A percentile compares a stretch with the other conserved stretches of the same genome.
phyloP scores from a whole-genome alignment of 2,113 vertebrate genomes.

The Crypturellus undulatus region DNA sequence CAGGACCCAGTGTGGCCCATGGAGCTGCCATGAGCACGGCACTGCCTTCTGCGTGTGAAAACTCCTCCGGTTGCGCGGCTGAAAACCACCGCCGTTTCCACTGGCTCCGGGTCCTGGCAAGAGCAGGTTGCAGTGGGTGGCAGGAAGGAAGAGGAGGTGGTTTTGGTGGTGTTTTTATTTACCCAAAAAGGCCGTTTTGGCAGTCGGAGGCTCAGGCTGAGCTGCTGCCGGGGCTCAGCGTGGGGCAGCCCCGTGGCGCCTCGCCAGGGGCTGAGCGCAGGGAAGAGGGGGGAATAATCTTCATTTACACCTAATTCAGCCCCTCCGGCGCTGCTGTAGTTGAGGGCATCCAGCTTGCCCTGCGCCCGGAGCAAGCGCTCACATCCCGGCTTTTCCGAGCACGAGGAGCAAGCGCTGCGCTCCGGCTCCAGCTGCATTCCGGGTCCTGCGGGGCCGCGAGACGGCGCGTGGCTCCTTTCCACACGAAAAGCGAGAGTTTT shows the following conservation, averaged over 20 bases:
- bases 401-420: too few relatives aligned
- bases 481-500: background rate
- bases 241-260: background rate
- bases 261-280: accelerated
- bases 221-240: background rate
- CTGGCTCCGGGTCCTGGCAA: background rate
- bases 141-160: background rate
- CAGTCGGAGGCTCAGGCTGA: background rate
- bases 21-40: accelerated
- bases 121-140: background rate
- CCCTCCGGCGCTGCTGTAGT: too few relatives aligned
- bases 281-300: too few relatives aligned
- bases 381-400: too few relatives aligned
- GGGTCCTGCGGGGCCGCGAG: background rate
- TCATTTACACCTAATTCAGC: background rate
- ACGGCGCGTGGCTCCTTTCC: too few relatives aligned
- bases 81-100: accelerated
- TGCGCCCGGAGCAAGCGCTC: too few relatives aligned
- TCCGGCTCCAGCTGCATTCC: background rate
- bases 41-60: background rate
- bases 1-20: accelerated
- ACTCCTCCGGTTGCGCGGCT: background rate
- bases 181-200: background rate
- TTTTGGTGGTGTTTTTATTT: background rate
- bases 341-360: too few relatives aligned